Evolutionary conservation across 2,797 vertebrate species (phyloP).

Genomic region (Xiphorhynchus erythropygius): DNA sequence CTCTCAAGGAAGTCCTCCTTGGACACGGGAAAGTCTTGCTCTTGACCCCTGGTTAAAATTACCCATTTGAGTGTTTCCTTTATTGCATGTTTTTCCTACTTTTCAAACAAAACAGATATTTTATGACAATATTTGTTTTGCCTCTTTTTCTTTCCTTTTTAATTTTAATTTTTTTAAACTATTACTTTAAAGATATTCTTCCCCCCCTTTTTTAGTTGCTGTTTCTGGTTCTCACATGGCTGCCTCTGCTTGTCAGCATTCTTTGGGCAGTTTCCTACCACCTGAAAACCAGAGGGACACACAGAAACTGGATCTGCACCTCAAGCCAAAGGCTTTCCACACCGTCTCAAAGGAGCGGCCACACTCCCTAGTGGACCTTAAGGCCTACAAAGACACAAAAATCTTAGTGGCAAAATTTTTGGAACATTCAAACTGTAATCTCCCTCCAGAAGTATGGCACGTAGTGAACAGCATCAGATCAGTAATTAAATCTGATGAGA

Average conservation of each 20-base stretch:
- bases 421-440: slow-evolving; percentile 90
- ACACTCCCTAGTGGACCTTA: slow-evolving; percentile 88
- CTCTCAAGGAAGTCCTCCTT: background rate
- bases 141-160: background rate
- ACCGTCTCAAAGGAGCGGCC: slow-evolving; percentile 80
- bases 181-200: slow-evolving; percentile 54
- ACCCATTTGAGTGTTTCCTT: background rate
- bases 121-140: background rate
- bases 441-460: slow-evolving; percentile 90
- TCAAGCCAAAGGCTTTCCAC: slow-evolving; percentile 78
- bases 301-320: slow-evolving; percentile 75
- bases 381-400: slow-evolving; percentile 92
- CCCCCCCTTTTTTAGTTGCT: slow-evolving; percentile 66
- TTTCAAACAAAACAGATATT: background rate
- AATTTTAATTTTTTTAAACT: background rate
- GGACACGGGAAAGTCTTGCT: background rate
- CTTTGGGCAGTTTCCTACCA: slow-evolving; percentile 49
- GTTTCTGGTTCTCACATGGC: slow-evolving; percentile 59
- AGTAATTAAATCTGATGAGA: slow-evolving; percentile 90
- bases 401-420: slow-evolving; percentile 94
- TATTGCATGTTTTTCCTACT: background rate
- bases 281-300: slow-evolving; percentile 76
- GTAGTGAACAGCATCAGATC: slow-evolving; percentile 90
- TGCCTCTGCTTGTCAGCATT: slow-evolving; percentile 65
- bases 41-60: background rate